phyloP scores from a whole-genome alignment of 1,140 invertebrate genomes.

The Halesus radiatus region DNA sequence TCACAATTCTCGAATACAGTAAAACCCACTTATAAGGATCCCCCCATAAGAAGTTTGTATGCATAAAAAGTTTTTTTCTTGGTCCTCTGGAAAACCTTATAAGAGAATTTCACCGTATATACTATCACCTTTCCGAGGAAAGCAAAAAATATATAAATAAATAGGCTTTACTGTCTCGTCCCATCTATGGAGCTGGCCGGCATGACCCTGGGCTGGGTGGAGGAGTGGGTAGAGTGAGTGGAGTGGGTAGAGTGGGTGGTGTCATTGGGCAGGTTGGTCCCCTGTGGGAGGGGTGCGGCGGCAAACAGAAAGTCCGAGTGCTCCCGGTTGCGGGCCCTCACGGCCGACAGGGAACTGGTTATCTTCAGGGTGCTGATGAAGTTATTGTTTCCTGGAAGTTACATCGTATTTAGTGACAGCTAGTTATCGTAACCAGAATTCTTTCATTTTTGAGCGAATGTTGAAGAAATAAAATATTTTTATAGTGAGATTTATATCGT shows the following conservation, averaged over 20 bases:
- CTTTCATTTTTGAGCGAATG: no score
- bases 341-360: slow-evolving; percentile 53
- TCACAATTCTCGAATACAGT: no score
- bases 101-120: no score
- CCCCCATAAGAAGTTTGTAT: no score
- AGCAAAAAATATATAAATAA: no score
- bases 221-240: slow-evolving; percentile 38
- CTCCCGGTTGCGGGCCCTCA: slow-evolving; percentile 46
- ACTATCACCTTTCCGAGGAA: no score
- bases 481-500: no score
- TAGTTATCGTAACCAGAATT: no score
- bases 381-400: slow-evolving; percentile 53
- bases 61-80: no score
- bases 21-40: no score
- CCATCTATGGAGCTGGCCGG: slow-evolving; percentile 60
- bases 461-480: no score
- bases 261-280: background rate
- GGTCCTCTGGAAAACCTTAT: no score
- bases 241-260: background rate
- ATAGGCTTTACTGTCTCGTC: slow-evolving; percentile 58
- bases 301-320: slow-evolving; percentile 48
- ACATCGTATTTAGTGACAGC: background rate
- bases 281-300: slow-evolving; percentile 3
- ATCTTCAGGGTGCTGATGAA: slow-evolving; percentile 57
- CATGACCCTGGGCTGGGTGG: slow-evolving; percentile 59